Evolutionary conservation across 1,140 invertebrate genomes (phyloP).

Genomic region (Adelges cooleyi): DNA sequence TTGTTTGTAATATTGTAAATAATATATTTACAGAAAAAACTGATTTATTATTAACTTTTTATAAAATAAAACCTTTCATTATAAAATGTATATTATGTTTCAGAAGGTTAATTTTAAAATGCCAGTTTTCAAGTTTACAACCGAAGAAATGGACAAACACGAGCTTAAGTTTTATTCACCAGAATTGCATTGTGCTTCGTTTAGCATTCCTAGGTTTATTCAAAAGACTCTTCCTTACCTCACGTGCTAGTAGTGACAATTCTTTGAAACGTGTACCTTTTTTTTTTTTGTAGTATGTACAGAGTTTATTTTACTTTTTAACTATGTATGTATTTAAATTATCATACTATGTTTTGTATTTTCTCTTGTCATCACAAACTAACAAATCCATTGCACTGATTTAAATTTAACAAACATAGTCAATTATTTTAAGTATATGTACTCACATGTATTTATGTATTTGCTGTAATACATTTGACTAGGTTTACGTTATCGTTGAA

Average conservation of each 20-base stretch:
- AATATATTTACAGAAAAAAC: background rate
- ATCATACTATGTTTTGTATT: too few relatives aligned
- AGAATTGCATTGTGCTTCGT: conserved; percentile 72
- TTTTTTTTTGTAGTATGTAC: too few relatives aligned
- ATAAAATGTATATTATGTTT: conserved; percentile 28
- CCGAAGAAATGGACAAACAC: conserved; percentile 58
- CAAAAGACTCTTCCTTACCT: conserved; percentile 39
- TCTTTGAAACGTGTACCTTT: too few relatives aligned
- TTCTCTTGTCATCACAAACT: too few relatives aligned
- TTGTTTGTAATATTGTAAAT: background rate
- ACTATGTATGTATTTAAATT: too few relatives aligned
- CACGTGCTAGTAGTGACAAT: conserved; percentile 8
- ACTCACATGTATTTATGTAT: too few relatives aligned
- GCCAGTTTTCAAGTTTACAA: conserved; percentile 53
- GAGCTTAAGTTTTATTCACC: conserved; percentile 77
- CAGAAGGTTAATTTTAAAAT: conserved; percentile 55
- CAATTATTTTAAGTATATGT: too few relatives aligned
- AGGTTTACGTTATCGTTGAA: too few relatives aligned
- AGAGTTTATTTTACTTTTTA: too few relatives aligned
- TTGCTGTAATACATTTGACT: too few relatives aligned
- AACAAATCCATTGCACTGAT: too few relatives aligned
- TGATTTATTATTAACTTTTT: background rate
- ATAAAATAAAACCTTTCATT: background rate
- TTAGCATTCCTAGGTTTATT: conserved; percentile 75
- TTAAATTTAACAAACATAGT: too few relatives aligned